phyloP scores from a whole-genome alignment of 2,797 vertebrate genomes.

The Eupleurogrammus muticus region DNA sequence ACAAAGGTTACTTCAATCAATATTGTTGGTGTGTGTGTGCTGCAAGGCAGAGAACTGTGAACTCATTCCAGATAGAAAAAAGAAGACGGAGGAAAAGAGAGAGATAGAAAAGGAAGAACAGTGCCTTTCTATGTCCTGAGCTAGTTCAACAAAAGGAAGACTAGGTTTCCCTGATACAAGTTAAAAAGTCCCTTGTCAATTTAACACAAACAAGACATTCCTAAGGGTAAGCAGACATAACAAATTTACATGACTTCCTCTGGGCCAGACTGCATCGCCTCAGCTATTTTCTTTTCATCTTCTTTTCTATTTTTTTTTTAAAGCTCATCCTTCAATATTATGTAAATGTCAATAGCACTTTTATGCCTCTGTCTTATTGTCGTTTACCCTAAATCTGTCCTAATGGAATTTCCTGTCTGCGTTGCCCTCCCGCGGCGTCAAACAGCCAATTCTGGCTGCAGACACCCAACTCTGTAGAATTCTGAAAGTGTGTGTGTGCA shows the following conservation, averaged over 20 bases:
- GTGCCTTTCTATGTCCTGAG: constrained; percentile 80
- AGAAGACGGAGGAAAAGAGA: constrained; percentile 43
- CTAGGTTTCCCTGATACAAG: constrained; percentile 82
- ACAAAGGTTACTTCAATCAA: constrained; percentile 33
- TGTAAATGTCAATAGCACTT: constrained; percentile 17
- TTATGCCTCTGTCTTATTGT: constrained; percentile 19
- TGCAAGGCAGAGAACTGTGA: constrained; percentile 63
- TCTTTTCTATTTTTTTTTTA: constrained; percentile 14
- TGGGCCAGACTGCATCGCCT: constrained; percentile 36
- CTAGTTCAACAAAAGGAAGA: constrained; percentile 83
- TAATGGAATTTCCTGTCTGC: constrained; percentile 41
- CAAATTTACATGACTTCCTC: constrained; percentile 37
- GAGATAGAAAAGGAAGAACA: constrained; percentile 56
- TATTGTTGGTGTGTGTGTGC: constrained; percentile 49
- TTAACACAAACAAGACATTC: constrained; percentile 67
- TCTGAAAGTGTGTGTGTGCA: constrained; percentile 32
- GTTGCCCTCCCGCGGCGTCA: constrained; percentile 24
- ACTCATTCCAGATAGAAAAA: constrained; percentile 46
- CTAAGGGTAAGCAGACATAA: constrained; percentile 50
- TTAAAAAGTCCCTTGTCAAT: constrained; percentile 78
- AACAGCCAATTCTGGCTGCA: constrained; percentile 13
- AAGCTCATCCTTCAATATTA: constrained; percentile 42
- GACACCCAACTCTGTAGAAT: constrained; percentile 10
- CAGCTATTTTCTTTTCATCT: constrained; percentile 20
- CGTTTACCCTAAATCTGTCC: constrained; percentile 20